These are phyloP conservation scores for Diabrotica virgifera DNA, from an alignment of 1,140 invertebrate genomes.

Conservation along the genomic window DNA sequence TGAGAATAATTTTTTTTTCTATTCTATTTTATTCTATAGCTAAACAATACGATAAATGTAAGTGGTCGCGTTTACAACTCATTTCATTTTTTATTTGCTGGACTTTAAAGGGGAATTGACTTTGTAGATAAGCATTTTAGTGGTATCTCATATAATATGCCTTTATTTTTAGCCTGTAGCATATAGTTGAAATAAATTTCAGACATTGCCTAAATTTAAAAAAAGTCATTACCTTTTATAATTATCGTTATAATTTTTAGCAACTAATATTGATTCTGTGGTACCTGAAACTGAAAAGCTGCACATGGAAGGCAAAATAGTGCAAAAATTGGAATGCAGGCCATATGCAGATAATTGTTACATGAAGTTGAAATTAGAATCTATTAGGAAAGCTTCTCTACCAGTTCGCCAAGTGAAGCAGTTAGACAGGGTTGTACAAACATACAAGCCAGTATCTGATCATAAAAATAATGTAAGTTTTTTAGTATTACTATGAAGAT, in stretches of 20 bases:
- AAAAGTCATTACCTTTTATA: too few relatives aligned
- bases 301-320: constrained; percentile 87
- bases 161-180: too few relatives aligned
- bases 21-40: too few relatives aligned
- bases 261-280: constrained; percentile 59
- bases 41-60: too few relatives aligned
- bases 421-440: constrained; percentile 77
- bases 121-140: too few relatives aligned
- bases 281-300: constrained; percentile 80
- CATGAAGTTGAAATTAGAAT: constrained; percentile 84
- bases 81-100: too few relatives aligned
- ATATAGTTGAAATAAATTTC: background rate
- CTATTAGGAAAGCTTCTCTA: constrained; percentile 78
- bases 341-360: constrained; percentile 86
- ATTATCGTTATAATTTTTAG: constrained; percentile 48
- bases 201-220: background rate
- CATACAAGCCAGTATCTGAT: constrained; percentile 85
- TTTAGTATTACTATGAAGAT: too few relatives aligned
- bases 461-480: constrained; percentile 82
- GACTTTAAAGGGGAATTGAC: too few relatives aligned
- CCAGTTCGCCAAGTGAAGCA: constrained; percentile 76
- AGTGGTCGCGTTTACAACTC: too few relatives aligned
- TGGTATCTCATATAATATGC: too few relatives aligned
- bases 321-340: constrained; percentile 90
- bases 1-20: too few relatives aligned